Evolutionary conservation across 2,888 invertebrate genomes (phyloP).

Genomic region (Ametastegia equiseti): DNA sequence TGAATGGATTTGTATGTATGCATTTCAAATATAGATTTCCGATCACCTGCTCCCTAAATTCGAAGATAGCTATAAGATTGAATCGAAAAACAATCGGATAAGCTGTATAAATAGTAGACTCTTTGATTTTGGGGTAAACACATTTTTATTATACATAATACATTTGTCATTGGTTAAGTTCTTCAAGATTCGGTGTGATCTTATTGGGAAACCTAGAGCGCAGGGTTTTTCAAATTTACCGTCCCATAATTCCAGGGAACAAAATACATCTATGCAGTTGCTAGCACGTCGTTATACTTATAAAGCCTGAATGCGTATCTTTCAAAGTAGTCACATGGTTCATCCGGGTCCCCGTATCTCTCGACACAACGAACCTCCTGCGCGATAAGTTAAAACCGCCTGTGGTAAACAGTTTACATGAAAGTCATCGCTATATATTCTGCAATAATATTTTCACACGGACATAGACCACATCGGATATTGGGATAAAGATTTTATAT

Average conservation of each 20-base stretch:
- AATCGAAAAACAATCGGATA: too few relatives aligned
- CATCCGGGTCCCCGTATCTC: conserved; percentile 58
- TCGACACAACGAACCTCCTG: conserved; percentile 17
- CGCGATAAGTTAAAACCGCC: background rate
- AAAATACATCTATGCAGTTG: background rate
- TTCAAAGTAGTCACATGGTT: conserved; percentile 16
- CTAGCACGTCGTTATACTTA: background rate
- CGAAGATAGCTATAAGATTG: too few relatives aligned
- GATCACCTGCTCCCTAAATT: background rate
- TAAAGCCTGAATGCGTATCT: background rate
- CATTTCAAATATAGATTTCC: conserved; percentile 13
- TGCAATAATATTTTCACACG: background rate
- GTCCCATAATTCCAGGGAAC: background rate
- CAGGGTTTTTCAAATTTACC: too few relatives aligned
- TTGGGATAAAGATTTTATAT: too few relatives aligned
- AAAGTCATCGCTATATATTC: background rate
- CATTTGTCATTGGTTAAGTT: too few relatives aligned
- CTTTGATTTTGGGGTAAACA: too few relatives aligned
- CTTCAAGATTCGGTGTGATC: too few relatives aligned
- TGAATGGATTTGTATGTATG: background rate
- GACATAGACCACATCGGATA: background rate
- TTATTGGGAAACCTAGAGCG: too few relatives aligned
- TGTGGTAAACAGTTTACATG: conserved; percentile 8
- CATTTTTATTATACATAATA: too few relatives aligned
- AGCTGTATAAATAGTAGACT: too few relatives aligned